Percentiles rank a stretch among this genome's conserved stretches.
phyloP scores from a whole-genome alignment of 2,888 invertebrate species.

The Kuschelorhynchus macadamiae region DNA sequence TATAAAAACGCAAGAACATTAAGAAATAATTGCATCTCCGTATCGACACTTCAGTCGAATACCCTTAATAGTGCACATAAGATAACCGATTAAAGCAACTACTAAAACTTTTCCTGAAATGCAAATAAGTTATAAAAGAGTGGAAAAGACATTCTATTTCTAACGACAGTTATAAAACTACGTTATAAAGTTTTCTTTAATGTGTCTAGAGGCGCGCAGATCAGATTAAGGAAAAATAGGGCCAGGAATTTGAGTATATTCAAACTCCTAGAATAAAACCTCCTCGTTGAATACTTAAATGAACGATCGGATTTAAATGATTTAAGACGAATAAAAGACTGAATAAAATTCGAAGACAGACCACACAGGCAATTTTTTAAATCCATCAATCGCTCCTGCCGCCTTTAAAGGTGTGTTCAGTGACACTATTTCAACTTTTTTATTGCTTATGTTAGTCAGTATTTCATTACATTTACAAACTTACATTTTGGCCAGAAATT shows the following conservation, averaged over 20 bases:
- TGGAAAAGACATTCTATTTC: conserved; percentile 36
- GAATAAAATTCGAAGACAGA: no score
- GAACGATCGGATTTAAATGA: background rate
- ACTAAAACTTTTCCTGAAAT: conserved; percentile 33
- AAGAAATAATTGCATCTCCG: no score
- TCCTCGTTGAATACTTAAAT: background rate
- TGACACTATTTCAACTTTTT: no score
- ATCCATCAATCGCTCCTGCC: no score
- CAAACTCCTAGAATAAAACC: background rate
- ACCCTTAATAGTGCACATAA: background rate
- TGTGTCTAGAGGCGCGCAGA: conserved; percentile 41
- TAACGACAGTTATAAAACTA: conserved; percentile 49
- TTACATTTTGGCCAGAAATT: no score
- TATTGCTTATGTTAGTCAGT: no score
- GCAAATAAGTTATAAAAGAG: conserved; percentile 48
- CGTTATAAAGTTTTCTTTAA: conserved; percentile 47
- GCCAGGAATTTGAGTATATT: background rate
- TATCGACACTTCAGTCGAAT: no score
- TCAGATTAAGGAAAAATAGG: conserved; percentile 39
- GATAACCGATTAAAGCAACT: conserved; percentile 1
- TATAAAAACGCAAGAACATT: no score
- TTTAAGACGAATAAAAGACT: no score
- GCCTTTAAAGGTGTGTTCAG: no score
- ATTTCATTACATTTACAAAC: no score
- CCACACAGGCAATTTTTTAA: no score